A percentile compares a stretch with the other conserved stretches of the same genome.
Evolutionary conservation across 2,888 invertebrate species (phyloP).

Genomic region (Melanophora roralis): DNA sequence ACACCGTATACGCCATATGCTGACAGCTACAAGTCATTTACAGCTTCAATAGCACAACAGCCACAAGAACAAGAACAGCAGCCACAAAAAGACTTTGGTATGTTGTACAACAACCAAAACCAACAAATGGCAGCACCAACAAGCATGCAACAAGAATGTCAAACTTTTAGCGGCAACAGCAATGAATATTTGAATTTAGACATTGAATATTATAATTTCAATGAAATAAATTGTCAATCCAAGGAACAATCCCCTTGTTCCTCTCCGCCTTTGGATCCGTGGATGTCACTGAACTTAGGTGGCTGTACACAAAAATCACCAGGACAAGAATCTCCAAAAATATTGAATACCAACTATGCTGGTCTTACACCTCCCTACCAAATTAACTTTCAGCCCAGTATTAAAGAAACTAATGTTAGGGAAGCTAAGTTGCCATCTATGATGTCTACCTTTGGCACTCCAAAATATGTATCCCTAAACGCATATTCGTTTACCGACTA

Average conservation of each 20-base stretch:
- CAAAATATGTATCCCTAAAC: slow-evolving; percentile 69
- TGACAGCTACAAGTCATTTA: slow-evolving; percentile 54
- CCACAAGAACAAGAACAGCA: slow-evolving; percentile 28
- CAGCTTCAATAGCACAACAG: slow-evolving; percentile 1
- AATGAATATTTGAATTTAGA: slow-evolving; percentile 69
- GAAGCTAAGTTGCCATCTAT: slow-evolving; percentile 74
- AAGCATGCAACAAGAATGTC: slow-evolving; percentile 1
- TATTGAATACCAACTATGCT: slow-evolving; percentile 65
- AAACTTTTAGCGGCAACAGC: not conserved
- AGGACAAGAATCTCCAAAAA: slow-evolving; percentile 67
- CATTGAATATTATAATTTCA: slow-evolving; percentile 77
- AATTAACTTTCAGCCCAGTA: slow-evolving; percentile 42
- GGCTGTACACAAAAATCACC: slow-evolving; percentile 53
- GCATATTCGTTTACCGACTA: slow-evolving; percentile 32
- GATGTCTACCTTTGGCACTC: slow-evolving; percentile 74
- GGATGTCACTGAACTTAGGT: slow-evolving; percentile 74
- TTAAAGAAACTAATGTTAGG: slow-evolving; percentile 29
- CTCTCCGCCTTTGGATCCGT: slow-evolving; percentile 76
- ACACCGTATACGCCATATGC: slow-evolving; percentile 66
- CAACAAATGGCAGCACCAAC: not conserved
- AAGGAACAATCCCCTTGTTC: slow-evolving; percentile 77
- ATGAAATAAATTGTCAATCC: slow-evolving; percentile 77
- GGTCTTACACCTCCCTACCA: slow-evolving; percentile 52
- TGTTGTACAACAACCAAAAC: slow-evolving; percentile 32
- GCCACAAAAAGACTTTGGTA: slow-evolving; percentile 21